Base-by-base conservation (phyloP, 2,888 invertebrate species). In the Colletes collaris region DNA sequence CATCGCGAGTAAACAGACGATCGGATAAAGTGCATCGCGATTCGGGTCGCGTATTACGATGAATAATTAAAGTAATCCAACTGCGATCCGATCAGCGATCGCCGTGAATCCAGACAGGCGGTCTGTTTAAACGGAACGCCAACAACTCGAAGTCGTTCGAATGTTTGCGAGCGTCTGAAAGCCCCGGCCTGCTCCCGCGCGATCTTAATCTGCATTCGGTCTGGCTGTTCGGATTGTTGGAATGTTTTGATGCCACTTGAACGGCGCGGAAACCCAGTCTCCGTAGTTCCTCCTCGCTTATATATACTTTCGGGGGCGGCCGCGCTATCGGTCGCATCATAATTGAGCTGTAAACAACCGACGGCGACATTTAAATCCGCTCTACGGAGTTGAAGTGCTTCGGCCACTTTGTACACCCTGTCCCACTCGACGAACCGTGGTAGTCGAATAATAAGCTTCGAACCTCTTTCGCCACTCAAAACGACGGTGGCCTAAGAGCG, bases 151-250 rank as follows among this genome's bases (percentile, higher is more conserved):
- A 64, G 37, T 63, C 56, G 62, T 50, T 50, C 37, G 35, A 19
- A 53, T 73, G 67, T 70, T 67, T 37, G 75, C 55, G 16, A 62
- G 49, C 40, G 27, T 62, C 71, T 49, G 60, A 65, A 63, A 63
- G 62, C 76, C 65, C 72, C 60, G 44, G 60, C 50, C 52, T 44
- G 55, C 46, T 3, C 3, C 65, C 27, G 37, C 37, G 62, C 59
- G 74, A 81, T 79, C 70, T 81, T 63, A 63, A 74, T 79, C 80
- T 74, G 70, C 69, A 63, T 79, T 63, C 16, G 53, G 56, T 19
- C 66, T 16, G 58, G 35, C 58, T 35, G 49, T 44, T 65, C 50
- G 68, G 63, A 72, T 60, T n/a, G 37, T 58, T 55, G 73, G 56
- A 35, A 69, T 49, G 56, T 68, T 73, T 65, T 40, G 62, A 73